phyloP scores from a whole-genome alignment of 2,888 invertebrate genomes.

The Metallyticus violacea region DNA sequence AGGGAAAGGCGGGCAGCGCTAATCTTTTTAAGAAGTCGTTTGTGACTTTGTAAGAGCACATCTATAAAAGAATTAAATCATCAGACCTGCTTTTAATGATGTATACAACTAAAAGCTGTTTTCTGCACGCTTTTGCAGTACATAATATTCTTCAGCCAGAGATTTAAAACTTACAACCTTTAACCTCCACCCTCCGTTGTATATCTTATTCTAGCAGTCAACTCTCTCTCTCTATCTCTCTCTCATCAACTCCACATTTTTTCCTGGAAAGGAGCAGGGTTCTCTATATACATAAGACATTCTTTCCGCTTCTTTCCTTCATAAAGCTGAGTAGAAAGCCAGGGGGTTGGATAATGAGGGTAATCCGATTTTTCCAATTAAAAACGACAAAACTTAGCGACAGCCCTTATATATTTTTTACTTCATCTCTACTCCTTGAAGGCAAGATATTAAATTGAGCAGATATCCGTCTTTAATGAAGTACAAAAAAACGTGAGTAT shows the following conservation, averaged over 20 bases:
- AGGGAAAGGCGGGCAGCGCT: not conserved
- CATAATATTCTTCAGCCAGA: not conserved
- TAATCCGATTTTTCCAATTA: constrained; percentile 54
- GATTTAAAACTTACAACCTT: not conserved
- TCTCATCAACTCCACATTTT: too few relatives aligned
- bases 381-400: constrained; percentile 41
- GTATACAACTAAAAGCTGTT: not conserved
- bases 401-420: not conserved
- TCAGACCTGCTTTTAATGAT: not conserved
- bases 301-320: not conserved
- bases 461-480: constrained; percentile 18
- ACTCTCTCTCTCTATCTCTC: not conserved
- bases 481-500: constrained; percentile 12
- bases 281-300: not conserved
- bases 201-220: too few relatives aligned
- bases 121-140: not conserved
- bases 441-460: constrained; percentile 19
- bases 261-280: not conserved
- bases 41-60: not conserved
- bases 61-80: not conserved
- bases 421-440: not conserved
- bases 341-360: constrained; percentile 45
- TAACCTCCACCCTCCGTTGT: not conserved
- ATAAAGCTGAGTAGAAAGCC: not conserved
- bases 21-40: not conserved